phyloP scores from a whole-genome alignment of 2,888 invertebrate species.

The Chorisops tibialis region DNA sequence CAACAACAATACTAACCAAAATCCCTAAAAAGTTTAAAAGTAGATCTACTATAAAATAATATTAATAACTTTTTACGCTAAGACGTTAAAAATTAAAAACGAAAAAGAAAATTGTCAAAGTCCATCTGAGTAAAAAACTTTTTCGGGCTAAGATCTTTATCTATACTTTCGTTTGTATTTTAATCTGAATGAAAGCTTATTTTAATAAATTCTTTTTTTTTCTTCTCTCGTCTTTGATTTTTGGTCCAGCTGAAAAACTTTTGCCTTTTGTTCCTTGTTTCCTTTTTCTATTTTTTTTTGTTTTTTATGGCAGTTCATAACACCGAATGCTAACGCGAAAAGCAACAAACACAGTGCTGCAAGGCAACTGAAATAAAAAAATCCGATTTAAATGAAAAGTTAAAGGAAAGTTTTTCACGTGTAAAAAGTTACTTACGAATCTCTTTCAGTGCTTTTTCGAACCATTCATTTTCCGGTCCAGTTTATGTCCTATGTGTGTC shows the following conservation, averaged over 20 bases:
- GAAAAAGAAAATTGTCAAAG: too few relatives aligned
- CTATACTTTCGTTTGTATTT: too few relatives aligned
- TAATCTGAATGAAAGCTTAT: conserved; percentile 17
- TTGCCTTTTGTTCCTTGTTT: not conserved
- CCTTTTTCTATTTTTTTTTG: not conserved
- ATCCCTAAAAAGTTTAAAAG: too few relatives aligned
- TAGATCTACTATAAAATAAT: too few relatives aligned
- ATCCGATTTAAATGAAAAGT: conserved; percentile 16
- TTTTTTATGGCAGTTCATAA: not conserved
- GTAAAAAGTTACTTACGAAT: conserved; percentile 20
- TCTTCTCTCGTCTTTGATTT: not conserved
- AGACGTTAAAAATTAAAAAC: too few relatives aligned
- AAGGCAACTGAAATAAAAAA: not conserved
- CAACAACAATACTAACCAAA: too few relatives aligned
- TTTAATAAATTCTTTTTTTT: conserved; percentile 7
- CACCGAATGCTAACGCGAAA: conserved; percentile 6
- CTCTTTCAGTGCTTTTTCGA: not conserved
- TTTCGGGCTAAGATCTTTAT: too few relatives aligned
- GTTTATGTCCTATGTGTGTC: not conserved
- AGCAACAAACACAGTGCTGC: not conserved
- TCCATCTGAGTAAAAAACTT: too few relatives aligned
- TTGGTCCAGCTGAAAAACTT: not conserved
- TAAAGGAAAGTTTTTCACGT: conserved; percentile 21
- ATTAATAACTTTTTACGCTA: too few relatives aligned
- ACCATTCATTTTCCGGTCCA: conserved; percentile 12